Evolutionary conservation across 2,797 vertebrate genomes (phyloP).

Genomic region (Merluccius polli): DNA sequence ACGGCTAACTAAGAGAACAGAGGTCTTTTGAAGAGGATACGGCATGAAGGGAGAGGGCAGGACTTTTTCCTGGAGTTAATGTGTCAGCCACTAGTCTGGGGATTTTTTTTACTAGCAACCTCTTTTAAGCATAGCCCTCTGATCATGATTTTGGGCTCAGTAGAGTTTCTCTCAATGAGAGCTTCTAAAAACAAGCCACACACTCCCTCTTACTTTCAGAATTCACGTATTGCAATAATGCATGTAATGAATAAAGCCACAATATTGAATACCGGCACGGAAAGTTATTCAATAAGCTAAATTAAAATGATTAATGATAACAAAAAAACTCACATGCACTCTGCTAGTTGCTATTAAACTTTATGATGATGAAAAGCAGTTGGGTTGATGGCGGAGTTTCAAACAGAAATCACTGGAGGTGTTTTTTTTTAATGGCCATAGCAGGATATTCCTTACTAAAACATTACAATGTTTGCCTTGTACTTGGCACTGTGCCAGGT

Average conservation of each 20-base stretch:
- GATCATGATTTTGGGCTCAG: background rate
- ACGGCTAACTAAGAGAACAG: background rate
- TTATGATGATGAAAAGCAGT: background rate
- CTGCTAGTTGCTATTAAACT: too few relatives aligned
- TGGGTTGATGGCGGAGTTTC: background rate
- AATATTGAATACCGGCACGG: background rate
- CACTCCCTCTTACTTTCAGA: background rate
- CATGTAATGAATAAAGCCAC: background rate
- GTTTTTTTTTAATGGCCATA: background rate
- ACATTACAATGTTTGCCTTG: constrained; percentile 27
- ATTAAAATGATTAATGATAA: background rate
- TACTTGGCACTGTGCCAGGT: constrained; percentile 12
- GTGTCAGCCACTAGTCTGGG: background rate
- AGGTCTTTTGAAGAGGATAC: background rate
- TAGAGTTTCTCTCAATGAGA: background rate
- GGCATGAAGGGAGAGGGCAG: background rate
- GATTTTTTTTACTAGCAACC: background rate
- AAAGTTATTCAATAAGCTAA: background rate
- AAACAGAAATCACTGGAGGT: background rate
- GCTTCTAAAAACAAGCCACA: background rate
- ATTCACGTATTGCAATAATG: background rate
- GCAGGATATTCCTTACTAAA: background rate
- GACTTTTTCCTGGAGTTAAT: background rate
- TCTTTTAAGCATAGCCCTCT: background rate
- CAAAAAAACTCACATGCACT: too few relatives aligned